Evolutionary conservation across 2,113 vertebrate genomes (phyloP), one percentile per base, ranked within the genome.

Genomic region (Puntigrus tetrazona): DNA sequence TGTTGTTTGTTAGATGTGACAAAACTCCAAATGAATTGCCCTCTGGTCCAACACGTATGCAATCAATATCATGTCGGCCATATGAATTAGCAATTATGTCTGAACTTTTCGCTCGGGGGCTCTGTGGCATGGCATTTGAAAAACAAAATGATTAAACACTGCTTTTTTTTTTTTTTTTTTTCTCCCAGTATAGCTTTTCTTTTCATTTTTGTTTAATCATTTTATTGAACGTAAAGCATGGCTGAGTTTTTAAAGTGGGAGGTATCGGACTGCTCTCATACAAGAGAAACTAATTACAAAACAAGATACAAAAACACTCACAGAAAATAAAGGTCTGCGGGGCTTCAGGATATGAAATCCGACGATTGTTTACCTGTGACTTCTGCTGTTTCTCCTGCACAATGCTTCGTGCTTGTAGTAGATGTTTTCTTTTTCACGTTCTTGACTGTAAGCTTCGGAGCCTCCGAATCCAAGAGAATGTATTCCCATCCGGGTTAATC

Each of bases 61-160:
- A 85, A 89, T 91, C 88, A 89, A 87, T 90, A 90, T 87, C 87
- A 83, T 78, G 87, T 80, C 88, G 81, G 83, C 55, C 50, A 86
- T 85, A 83, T 88, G 86, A 91, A 88, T 90, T 87, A 72, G 82
- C 90, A 90, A 88, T 92, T 91, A 92, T 85, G 88, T 88, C 83
- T 81, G 86, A 50, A 90, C 85, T 88, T 78, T 87, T 78, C 47
- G 86, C 87, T 85, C 34, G 57, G 38, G 75, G 79, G 59, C 38
- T 72, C 57, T 47, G 63, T 67, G 52, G 78, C 20, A 55, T 82
- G 73, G 52, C 70, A 77, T 84, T 73, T 38, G 50, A 55, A 72
- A 73, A 83, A 83, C 61, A 76, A 73, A 85, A 88, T 76, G 69
- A 85, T 87, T 86, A 82, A 67, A 87, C 45, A 81, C 36, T n/a